Percentiles rank a stretch among this genome's conserved stretches.
phyloP scores from a whole-genome alignment of 2,113 vertebrate genomes.

The Petroica traversi region DNA sequence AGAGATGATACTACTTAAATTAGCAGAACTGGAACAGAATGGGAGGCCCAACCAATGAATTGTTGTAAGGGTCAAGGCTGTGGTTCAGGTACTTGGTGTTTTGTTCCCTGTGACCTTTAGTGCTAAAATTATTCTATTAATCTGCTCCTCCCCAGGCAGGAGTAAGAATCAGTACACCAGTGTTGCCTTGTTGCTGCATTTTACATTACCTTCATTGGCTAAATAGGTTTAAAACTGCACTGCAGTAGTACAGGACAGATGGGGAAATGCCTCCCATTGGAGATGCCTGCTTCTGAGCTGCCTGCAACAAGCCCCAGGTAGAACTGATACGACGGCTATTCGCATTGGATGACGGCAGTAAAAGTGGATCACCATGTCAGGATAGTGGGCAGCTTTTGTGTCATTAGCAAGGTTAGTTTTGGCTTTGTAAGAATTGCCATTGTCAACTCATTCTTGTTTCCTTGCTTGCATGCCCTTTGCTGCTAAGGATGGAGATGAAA shows the following conservation, averaged over 20 bases:
- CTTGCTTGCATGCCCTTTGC: background rate
- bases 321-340: background rate
- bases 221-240: background rate
- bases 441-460: background rate
- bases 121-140: background rate
- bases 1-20: background rate
- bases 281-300: background rate
- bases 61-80: background rate
- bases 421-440: background rate
- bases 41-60: background rate
- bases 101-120: background rate
- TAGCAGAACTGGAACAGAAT: background rate
- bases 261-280: accelerated
- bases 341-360: background rate
- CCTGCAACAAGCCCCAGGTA: background rate
- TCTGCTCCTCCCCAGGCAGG: background rate
- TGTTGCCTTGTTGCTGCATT: background rate
- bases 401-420: background rate
- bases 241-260: background rate
- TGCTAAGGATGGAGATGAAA: background rate
- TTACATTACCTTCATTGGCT: background rate
- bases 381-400: background rate
- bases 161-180: background rate
- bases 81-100: background rate
- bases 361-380: background rate